Conservation (phyloP, 2,797 vertebrate species). For the Sebastes paucispinis region DNA sequence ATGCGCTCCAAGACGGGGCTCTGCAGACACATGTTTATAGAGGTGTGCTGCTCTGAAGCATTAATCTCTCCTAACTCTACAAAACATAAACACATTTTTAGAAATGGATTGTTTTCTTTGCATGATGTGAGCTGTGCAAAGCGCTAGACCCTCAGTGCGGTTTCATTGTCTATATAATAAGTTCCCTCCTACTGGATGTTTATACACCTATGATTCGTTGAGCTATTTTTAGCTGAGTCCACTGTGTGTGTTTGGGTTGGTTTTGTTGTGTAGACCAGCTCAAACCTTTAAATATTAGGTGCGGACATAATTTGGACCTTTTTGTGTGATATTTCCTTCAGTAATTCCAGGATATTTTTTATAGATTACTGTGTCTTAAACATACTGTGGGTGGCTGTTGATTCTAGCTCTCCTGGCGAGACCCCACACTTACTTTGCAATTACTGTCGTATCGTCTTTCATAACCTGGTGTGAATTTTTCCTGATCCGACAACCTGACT, state of each 20-base stretch:
- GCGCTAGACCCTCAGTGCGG: conserved; percentile 21
- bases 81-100: background rate
- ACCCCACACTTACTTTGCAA: conserved; percentile 74
- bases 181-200: conserved; percentile 48
- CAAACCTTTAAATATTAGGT: conserved; percentile 71
- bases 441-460: conserved; percentile 73
- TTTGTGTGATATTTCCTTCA: conserved; percentile 66
- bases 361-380: conserved; percentile 68
- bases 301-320: conserved; percentile 62
- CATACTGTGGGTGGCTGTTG: conserved; percentile 79
- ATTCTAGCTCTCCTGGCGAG: conserved; percentile 62
- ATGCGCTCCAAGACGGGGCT: conserved; percentile 8
- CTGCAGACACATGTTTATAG: conserved; percentile 14
- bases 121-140: conserved; percentile 34
- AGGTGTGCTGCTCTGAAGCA: background rate
- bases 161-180: conserved; percentile 50
- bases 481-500: conserved; percentile 63
- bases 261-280: conserved; percentile 48
- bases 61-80: background rate
- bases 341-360: conserved; percentile 79
- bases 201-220: conserved; percentile 49
- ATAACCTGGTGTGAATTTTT: conserved; percentile 68
- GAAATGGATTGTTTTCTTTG: conserved; percentile 21
- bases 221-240: conserved; percentile 64
- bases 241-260: conserved; percentile 57